These are phyloP conservation scores for Vidua chalybeata DNA, from an alignment of 2,113 vertebrate species.

Conservation along the genomic window DNA sequence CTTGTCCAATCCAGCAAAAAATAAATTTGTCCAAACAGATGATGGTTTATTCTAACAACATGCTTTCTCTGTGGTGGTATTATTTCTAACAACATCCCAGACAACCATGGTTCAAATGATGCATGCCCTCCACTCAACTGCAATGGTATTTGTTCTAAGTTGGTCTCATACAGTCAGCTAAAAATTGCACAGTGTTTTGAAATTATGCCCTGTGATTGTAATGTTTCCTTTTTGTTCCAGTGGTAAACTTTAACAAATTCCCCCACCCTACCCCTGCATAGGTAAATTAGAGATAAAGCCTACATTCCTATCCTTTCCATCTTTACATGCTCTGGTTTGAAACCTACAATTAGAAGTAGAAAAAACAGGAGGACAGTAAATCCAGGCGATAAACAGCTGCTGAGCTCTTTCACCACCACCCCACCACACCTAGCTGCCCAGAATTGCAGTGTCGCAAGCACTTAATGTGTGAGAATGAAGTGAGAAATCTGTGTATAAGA, in stretches of 20 bases:
- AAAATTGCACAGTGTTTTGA: background rate
- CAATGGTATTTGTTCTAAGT: background rate
- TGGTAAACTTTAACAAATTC: background rate
- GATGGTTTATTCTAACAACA: background rate
- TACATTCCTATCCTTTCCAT: background rate
- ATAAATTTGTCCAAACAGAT: background rate
- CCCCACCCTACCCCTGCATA: background rate
- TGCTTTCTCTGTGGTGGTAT: background rate
- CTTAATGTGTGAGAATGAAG: background rate
- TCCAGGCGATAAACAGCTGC: background rate
- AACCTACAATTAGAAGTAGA: background rate
- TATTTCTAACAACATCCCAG: background rate
- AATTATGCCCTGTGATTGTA: background rate
- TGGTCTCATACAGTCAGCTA: background rate
- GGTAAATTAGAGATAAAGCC: background rate
- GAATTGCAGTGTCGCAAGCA: background rate
- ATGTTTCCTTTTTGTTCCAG: background rate
- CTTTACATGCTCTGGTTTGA: background rate
- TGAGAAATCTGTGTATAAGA: background rate
- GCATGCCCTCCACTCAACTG: background rate
- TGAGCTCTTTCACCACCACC: background rate
- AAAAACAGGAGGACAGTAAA: background rate
- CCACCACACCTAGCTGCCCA: background rate
- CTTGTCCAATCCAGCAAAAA: background rate
- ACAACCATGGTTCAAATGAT: background rate